Evolutionary conservation across 2,113 vertebrate species (phyloP).

Genomic region (Seriola quinqueradiata): DNA sequence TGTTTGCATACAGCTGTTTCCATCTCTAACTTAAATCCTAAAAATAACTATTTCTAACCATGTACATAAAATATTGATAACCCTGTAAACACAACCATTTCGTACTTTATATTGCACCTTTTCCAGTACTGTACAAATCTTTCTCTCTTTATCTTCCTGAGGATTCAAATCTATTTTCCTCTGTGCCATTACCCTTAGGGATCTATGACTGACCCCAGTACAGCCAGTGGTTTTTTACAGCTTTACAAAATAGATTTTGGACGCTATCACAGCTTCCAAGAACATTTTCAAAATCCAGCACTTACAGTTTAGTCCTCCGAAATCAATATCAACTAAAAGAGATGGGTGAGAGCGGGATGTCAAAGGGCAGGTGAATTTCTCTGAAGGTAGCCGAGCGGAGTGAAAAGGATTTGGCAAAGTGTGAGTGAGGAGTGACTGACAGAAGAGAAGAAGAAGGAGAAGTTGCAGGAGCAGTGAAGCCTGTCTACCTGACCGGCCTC

Average conservation of each 20-base stretch:
- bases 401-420: conserved; percentile 18
- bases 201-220: background rate
- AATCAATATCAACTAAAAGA: conserved; percentile 4
- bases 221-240: no score
- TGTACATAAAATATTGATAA: background rate
- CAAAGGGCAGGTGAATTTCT: background rate
- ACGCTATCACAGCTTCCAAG: no score
- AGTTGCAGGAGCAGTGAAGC: background rate
- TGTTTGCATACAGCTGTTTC: background rate
- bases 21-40: background rate
- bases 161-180: background rate
- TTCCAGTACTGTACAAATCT: background rate
- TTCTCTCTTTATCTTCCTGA: no score
- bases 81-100: background rate
- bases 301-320: conserved; percentile 7
- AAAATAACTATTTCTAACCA: background rate
- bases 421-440: background rate
- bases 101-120: background rate
- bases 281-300: background rate
- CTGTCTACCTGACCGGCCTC: background rate
- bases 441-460: background rate
- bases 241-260: no score
- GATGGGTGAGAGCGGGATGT: background rate
- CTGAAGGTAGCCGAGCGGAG: background rate
- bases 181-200: background rate